Base-by-base conservation (phyloP, 1,140 invertebrate species). In the Zaprionus tsacasi region DNA sequence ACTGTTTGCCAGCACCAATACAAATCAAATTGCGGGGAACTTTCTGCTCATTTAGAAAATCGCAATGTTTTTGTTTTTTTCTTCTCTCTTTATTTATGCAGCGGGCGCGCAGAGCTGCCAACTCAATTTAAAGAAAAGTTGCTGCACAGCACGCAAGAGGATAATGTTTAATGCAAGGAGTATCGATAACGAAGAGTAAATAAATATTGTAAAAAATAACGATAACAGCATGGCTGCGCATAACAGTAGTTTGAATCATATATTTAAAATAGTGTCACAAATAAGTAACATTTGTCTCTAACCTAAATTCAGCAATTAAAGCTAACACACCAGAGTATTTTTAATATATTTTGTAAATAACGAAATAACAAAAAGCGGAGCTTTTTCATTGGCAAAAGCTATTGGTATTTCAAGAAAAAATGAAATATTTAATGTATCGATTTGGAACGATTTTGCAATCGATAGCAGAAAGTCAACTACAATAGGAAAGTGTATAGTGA, bases 91-190 rank as follows among this genome's bases (percentile, higher is more conserved):
- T 59, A 17, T 17, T 38, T 10, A 13, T 61, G 38, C 58, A 70
- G 21, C 35, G 52, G 58, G 7, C 7, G 35, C 48, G 15, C 45
- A 54, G 73, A 2, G 6, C 73, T 76, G 73, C 59, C 73, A 76
- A 71, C 68, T 45, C 36, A 43, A 4, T 11, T 25, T n/a, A 4
- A 11, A n/a, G n/a, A 45, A 45, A 45, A 45, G n/a, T n/a, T 25
- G 8, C 36, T 13, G 38, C 38, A n/a, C 12, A 40, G 12, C 10
- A 0, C 2, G 8, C 45, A 7, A 45, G n/a, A 6, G n/a, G n/a
- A n/a, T 17, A 15, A 15, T 8, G n/a, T 45, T 11, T 50, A 21
- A 15, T 17, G 15, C 45, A 21, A 21, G 1, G 6, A 6, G 45
- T 50, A 50, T 50, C 45, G 45, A 21, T 50, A 50, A 1, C 45